A percentile compares a stretch with the other conserved stretches of the same genome.
Evolutionary conservation across 2,797 vertebrate genomes (phyloP).

Genomic region (Hapalemur alaotrensis): DNA sequence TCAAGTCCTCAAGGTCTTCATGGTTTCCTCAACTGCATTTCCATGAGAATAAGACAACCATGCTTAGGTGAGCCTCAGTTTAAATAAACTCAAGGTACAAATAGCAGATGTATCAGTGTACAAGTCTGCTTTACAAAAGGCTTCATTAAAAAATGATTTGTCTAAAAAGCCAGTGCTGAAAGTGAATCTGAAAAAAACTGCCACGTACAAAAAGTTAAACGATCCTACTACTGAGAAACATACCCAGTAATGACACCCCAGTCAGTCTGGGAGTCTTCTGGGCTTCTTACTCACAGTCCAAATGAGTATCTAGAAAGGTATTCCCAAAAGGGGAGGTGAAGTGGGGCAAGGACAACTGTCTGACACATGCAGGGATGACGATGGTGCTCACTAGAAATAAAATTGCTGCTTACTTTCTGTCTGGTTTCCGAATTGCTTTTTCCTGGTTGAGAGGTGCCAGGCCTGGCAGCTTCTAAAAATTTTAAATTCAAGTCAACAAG

Average conservation of each 20-base stretch:
- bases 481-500: slow-evolving; percentile 69
- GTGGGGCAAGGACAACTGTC: background rate
- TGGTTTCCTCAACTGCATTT: background rate
- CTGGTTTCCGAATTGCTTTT: slow-evolving; percentile 75
- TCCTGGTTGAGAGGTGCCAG: slow-evolving; percentile 66
- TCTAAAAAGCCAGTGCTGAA: background rate
- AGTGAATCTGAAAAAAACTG: background rate
- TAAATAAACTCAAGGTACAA: background rate
- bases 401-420: slow-evolving; percentile 75
- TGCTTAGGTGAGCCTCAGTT: background rate
- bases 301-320: background rate
- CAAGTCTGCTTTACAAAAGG: background rate
- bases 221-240: background rate
- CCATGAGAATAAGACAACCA: background rate
- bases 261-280: background rate
- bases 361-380: background rate
- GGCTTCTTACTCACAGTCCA: background rate
- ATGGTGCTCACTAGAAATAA: slow-evolving; percentile 55
- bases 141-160: background rate
- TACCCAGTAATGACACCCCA: fast-evolving
- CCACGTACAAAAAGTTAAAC: background rate
- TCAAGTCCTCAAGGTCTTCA: fast-evolving
- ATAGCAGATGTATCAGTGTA: fast-evolving
- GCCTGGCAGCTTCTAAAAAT: slow-evolving; percentile 58
- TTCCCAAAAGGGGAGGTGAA: background rate